phyloP scores from a whole-genome alignment of 2,797 vertebrate genomes.

The Naso thynnoides region DNA sequence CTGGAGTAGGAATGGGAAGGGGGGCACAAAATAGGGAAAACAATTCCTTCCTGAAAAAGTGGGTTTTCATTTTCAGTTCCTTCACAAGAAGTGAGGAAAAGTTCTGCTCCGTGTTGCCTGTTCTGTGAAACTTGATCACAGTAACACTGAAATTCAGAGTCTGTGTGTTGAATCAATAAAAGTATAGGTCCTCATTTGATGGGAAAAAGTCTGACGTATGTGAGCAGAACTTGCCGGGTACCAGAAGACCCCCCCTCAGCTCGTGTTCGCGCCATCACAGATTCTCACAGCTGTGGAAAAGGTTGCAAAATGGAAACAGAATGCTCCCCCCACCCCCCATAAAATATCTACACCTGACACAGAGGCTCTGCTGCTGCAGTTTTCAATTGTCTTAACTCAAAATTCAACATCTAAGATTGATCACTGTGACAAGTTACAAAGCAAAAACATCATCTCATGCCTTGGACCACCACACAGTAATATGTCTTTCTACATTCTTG shows the following conservation, averaged over 20 bases:
- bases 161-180: not conserved
- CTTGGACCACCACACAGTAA: conserved; percentile 89
- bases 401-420: conserved; percentile 66
- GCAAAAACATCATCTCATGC: conserved; percentile 78
- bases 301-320: conserved; percentile 32
- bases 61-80: conserved; percentile 27
- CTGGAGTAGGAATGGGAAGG: conserved; percentile 8
- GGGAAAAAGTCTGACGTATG: not conserved
- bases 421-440: conserved; percentile 70
- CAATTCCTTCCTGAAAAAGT: conserved; percentile 25
- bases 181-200: conserved; percentile 11
- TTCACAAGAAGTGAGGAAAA: conserved; percentile 26
- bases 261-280: not conserved
- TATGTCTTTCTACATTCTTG: conserved; percentile 90
- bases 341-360: conserved; percentile 57
- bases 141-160: conserved; percentile 45
- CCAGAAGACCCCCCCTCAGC: conserved; percentile 14
- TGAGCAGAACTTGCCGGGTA: not conserved
- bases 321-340: not conserved
- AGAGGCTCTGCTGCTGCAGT: conserved; percentile 44
- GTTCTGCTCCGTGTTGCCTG: conserved; percentile 31
- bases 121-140: conserved; percentile 43
- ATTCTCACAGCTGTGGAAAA: conserved; percentile 26
- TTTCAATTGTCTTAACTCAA: conserved; percentile 30
- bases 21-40: conserved; percentile 9